Evolutionary conservation across 2,113 vertebrate species (phyloP), one percentile per base, ranked within the genome.

Genomic region (Ranitomeya imitator): DNA sequence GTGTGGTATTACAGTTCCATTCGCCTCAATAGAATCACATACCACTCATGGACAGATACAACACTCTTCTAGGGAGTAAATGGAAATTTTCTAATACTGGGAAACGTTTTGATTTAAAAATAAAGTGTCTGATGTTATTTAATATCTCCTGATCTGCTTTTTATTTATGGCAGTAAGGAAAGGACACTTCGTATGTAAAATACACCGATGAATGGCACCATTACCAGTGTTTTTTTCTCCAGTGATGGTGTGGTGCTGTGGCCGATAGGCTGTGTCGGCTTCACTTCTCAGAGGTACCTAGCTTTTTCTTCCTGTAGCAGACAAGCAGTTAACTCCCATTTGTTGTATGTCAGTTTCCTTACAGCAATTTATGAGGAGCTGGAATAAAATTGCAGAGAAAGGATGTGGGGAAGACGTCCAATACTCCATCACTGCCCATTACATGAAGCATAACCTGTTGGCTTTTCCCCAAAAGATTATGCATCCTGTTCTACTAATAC

Each of bases 391-490:
- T 88, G 87, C 81, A 88, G 71, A 65, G 87, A 88, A 67, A 88
- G 87, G 87, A 88, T 88, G 87, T 88, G 87, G 87, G 59, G 80
- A 84, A 77, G 87, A 88, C 87, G 74, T 88, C 59, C 57, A 88
- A 76, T 83, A 83, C 79, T 88, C 87, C 81, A 88, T 84, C 87
- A 88, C 87, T 88, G 87, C 80, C 81, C 81, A 87, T 87, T 77
- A 84, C 77, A 84, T 88, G 23, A 88, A 83, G 87, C 87, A 88
- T 88, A 88, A 84, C 87, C 87, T 88, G 81, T 83, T 88, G 87
- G 87, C 87, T 88, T 73, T 84, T 74, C 87, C 80, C 87, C 87
- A 88, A 83, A 88, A 88, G 71, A 88, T 88, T 88, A 88, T 88
- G 87, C 87, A 78, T 88, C 87, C 87, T 88, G 81, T 78, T 88